phyloP scores from a whole-genome alignment of 2,113 vertebrate genomes.

The Anguilla japonica region DNA sequence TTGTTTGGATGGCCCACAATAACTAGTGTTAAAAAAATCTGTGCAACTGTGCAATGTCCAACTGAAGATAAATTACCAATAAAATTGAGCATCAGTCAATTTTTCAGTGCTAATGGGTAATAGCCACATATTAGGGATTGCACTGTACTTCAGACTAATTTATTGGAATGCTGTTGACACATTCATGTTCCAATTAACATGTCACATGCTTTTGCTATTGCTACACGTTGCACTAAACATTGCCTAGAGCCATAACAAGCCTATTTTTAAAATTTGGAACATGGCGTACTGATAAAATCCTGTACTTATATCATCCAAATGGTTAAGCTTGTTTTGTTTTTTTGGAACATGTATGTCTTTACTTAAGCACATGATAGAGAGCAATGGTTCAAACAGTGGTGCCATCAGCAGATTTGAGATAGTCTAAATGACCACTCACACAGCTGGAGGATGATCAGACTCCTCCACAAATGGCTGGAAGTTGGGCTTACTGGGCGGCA shows the following conservation, averaged over 20 bases:
- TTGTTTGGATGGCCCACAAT: neutral
- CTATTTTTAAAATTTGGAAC: too few species aligned
- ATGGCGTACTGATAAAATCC: too few species aligned
- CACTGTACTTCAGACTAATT: neutral
- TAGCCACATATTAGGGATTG: neutral
- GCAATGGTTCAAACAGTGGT: neutral
- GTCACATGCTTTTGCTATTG: too few species aligned
- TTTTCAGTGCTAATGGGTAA: neutral
- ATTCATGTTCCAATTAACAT: too few species aligned
- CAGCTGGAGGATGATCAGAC: slow-evolving; percentile 76
- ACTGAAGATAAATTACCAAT: too few species aligned
- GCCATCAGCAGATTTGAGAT: neutral
- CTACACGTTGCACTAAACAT: too few species aligned
- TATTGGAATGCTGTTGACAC: neutral
- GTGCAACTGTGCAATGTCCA: too few species aligned
- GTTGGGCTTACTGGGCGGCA: slow-evolving; percentile 65
- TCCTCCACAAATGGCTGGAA: slow-evolving; percentile 93
- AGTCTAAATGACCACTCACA: slow-evolving; percentile 76
- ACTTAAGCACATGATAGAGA: neutral
- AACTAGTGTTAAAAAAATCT: neutral
- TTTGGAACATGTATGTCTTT: neutral
- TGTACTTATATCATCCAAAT: too few species aligned
- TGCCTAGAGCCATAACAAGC: too few species aligned
- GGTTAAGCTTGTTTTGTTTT: too few species aligned
- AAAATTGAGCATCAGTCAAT: too few species aligned